Evolutionary conservation across 1,140 invertebrate genomes (phyloP).

Genomic region (Zaprionus lachaisei): DNA sequence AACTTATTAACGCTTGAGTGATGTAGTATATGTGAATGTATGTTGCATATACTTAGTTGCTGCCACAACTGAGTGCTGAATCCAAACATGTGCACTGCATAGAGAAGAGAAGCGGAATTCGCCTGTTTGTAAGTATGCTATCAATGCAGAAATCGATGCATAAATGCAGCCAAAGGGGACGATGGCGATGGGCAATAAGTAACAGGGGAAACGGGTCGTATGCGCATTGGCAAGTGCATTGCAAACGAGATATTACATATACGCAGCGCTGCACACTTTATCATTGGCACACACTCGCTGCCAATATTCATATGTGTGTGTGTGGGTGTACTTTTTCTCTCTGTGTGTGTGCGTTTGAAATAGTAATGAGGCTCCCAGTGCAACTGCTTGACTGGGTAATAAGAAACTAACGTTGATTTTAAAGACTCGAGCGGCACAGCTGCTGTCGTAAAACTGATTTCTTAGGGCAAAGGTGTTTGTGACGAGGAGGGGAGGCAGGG

Average conservation of each 20-base stretch:
- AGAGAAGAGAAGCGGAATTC: background rate
- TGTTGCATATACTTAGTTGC: background rate
- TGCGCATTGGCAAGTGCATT: slow-evolving; percentile 56
- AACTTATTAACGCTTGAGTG: slow-evolving; percentile 1
- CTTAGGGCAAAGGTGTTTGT: slow-evolving; percentile 1
- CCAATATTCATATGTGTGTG: slow-evolving; percentile 35
- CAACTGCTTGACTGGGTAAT: slow-evolving; percentile 54
- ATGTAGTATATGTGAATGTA: background rate
- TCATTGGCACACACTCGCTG: slow-evolving; percentile 46
- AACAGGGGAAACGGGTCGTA: slow-evolving; percentile 17
- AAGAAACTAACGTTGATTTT: slow-evolving; percentile 58
- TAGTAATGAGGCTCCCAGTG: slow-evolving; percentile 60
- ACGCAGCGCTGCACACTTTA: slow-evolving; percentile 61
- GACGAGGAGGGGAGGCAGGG: background rate
- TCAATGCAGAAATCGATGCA: slow-evolving; percentile 72
- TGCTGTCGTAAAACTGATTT: slow-evolving; percentile 36
- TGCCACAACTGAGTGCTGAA: background rate
- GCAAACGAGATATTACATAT: slow-evolving; percentile 73
- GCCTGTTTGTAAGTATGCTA: slow-evolving; percentile 37
- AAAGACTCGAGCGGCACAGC: slow-evolving; percentile 51
- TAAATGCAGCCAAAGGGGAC: slow-evolving; percentile 50
- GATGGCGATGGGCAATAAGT: slow-evolving; percentile 4
- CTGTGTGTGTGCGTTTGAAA: slow-evolving; percentile 45
- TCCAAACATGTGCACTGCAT: slow-evolving; percentile 5
- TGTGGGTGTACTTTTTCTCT: background rate